phyloP scores from a whole-genome alignment of 2,113 vertebrate species.

The Otus sunia region DNA sequence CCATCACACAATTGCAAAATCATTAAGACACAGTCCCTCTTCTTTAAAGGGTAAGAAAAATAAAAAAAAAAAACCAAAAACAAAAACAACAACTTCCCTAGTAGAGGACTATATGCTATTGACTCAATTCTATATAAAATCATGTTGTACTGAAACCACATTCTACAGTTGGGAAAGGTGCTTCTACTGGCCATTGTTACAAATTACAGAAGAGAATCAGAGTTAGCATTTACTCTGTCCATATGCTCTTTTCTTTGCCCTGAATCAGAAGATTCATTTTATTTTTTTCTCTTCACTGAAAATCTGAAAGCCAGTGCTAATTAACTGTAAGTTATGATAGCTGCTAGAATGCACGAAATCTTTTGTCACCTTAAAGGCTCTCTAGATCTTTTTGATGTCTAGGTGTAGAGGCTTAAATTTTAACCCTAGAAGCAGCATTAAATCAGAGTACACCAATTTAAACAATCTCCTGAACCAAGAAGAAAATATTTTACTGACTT shows the following conservation, averaged over 20 bases:
- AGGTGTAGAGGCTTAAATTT: neutral
- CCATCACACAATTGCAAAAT: neutral
- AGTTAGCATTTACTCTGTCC: neutral
- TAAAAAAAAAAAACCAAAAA: neutral
- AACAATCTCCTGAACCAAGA: neutral
- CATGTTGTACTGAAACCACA: neutral
- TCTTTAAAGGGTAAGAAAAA: neutral
- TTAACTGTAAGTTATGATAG: neutral
- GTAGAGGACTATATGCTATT: neutral
- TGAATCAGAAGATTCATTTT: neutral
- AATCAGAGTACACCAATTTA: neutral
- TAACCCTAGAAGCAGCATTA: neutral
- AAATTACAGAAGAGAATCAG: neutral
- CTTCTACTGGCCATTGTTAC: neutral
- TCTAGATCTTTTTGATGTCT: neutral
- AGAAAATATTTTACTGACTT: neutral
- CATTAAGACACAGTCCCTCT: neutral
- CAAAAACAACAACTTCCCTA: neutral
- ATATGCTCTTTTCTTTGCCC: neutral
- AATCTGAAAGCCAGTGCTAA: neutral
- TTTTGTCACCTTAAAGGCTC: neutral
- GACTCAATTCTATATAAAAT: neutral
- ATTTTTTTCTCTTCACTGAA: neutral
- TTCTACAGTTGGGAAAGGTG: neutral
- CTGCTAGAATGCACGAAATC: neutral